Conservation (phyloP, 2,888 invertebrate genomes). For the Leptopilina syphax region DNA sequence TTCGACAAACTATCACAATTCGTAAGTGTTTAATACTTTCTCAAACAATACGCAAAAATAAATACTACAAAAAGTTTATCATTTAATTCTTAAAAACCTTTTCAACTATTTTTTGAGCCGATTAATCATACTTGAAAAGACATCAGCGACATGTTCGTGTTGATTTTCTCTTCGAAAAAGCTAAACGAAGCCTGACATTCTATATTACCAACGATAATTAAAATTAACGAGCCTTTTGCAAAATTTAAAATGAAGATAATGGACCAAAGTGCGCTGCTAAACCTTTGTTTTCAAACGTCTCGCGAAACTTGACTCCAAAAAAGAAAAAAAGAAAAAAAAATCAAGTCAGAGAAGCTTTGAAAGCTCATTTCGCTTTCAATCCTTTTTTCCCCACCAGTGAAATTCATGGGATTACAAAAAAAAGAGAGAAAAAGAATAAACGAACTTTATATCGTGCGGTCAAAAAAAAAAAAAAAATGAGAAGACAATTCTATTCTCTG, state of each 20-base stretch:
- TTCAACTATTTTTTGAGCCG: slow-evolving; percentile 11
- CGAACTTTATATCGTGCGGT: no score
- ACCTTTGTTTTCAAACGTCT: background rate
- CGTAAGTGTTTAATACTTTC: no score
- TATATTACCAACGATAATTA: slow-evolving; percentile 21
- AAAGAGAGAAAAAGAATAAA: no score
- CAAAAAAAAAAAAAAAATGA: no score
- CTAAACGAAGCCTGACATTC: slow-evolving; percentile 25
- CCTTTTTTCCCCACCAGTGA: no score
- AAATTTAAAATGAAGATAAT: slow-evolving; percentile 22
- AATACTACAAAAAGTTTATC: no score
- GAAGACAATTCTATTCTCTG: no score
- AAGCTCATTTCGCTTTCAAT: no score
- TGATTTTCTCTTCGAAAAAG: slow-evolving; percentile 14
- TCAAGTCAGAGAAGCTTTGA: background rate
- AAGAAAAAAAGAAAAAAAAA: background rate
- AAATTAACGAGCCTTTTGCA: slow-evolving; percentile 31
- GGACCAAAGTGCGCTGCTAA: slow-evolving; percentile 10
- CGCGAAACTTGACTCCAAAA: background rate
- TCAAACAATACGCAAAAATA: no score
- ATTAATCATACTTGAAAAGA: slow-evolving; percentile 37
- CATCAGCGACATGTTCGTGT: slow-evolving; percentile 1
- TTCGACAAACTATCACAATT: no score
- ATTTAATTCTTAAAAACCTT: slow-evolving; percentile 13
- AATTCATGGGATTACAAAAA: no score